These are phyloP conservation scores for Liasis olivaceus DNA, from an alignment of 2,797 vertebrate species.

Conservation along the genomic window DNA sequence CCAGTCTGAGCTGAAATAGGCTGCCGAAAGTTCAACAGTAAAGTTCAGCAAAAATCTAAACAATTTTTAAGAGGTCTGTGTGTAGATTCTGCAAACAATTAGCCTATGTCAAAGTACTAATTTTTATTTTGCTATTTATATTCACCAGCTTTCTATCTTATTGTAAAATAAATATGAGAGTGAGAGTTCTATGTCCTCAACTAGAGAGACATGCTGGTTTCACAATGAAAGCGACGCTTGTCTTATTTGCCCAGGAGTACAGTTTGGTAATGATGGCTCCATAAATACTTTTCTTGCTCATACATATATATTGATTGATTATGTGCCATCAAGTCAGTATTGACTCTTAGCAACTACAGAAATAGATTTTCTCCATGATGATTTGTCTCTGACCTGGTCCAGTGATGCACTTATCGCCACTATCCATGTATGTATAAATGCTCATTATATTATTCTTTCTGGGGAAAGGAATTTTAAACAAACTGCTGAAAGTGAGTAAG, in stretches of 20 bases:
- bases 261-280: neutral
- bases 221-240: neutral
- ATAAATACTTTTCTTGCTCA: neutral
- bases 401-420: neutral
- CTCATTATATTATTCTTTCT: neutral
- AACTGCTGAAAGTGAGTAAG: neutral
- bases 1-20: neutral
- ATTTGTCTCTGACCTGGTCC: neutral
- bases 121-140: neutral
- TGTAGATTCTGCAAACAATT: neutral
- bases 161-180: neutral
- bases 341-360: neutral
- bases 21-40: neutral
- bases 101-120: neutral
- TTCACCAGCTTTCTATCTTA: neutral
- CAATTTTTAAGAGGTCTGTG: neutral
- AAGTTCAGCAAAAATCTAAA: neutral
- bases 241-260: neutral
- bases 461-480: neutral
- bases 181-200: neutral
- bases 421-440: neutral
- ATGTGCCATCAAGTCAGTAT: neutral
- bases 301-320: neutral
- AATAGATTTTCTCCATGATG: neutral
- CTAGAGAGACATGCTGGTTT: neutral